A percentile compares a stretch with the other conserved stretches of the same genome.
Evolutionary conservation across 2,113 vertebrate genomes (phyloP).

Genomic region (Dipodomys stephensi): DNA sequence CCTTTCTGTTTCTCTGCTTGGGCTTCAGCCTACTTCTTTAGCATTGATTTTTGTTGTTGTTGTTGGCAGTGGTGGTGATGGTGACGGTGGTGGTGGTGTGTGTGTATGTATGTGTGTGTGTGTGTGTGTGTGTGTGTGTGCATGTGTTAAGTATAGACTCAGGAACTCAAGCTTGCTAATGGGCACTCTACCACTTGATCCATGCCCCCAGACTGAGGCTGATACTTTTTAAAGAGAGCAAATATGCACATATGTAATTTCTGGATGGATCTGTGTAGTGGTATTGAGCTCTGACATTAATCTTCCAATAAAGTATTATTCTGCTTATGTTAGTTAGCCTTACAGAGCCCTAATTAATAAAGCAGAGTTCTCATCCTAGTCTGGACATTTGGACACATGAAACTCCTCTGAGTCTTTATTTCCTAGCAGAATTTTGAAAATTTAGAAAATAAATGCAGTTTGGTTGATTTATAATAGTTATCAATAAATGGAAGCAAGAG

Average conservation of each 20-base stretch:
- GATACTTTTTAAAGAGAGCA: background rate
- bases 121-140: too few relatives aligned
- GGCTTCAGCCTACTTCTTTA: slow-evolving; percentile 11
- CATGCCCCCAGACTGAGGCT: too few relatives aligned
- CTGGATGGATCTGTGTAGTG: background rate
- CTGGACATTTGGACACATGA: background rate
- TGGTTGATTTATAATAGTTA: background rate
- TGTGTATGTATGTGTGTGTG: too few relatives aligned
- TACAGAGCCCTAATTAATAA: background rate
- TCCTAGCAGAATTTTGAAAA: background rate
- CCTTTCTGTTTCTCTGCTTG: background rate
- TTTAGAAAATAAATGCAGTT: background rate
- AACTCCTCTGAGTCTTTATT: background rate
- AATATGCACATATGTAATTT: background rate
- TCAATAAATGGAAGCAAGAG: background rate
- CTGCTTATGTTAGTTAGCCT: background rate
- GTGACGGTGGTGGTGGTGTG: too few relatives aligned
- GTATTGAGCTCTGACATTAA: background rate
- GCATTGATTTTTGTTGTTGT: too few relatives aligned
- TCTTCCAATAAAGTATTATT: background rate
- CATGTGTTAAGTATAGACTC: too few relatives aligned
- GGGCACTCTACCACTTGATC: too few relatives aligned
- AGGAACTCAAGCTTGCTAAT: too few relatives aligned
- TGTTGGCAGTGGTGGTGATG: too few relatives aligned
- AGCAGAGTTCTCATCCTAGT: background rate